Evolutionary conservation across 2,797 vertebrate species (phyloP), one percentile per base, ranked within the genome.

Genomic region (Hirundo rustica): DNA sequence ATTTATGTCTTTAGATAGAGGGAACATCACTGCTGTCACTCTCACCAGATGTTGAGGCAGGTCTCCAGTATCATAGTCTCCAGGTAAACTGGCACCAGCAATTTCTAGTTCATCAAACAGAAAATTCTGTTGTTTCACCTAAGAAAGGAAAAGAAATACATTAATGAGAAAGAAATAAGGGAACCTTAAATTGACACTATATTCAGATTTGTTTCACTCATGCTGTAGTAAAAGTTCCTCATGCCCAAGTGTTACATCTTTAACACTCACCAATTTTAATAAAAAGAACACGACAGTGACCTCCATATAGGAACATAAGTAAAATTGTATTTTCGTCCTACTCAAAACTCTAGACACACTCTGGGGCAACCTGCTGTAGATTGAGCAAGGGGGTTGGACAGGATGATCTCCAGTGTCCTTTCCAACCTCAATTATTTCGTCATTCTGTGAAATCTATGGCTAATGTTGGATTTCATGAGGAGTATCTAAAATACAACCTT

Each of bases 391-490:
- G 5, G 3, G 1, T 13, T 68, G 32, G 29, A 44, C 19, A 62
- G 65, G 16, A 34, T 47, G 7, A 58, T 12, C 5, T 62, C 7
- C 22, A 65, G 44, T 23, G 30, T 32, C 9, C n/a, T 18, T 91
- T 66, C 44, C 11, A 51, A 23, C 2, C 6, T 62, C 0, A 0
- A 13, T 16, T 15, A 6, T 58, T 32, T n/a, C 64, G 12, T 23
- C 22, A 85, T 55, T 68, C n/a, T 76, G 18, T 65, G 66, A 71
- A 74, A 34, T 45, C 42, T 8, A 14, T 4, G 8, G 16, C 7
- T 61, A 88, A 67, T 30, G 5, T 19, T 44, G 18, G 13, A 64
- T 85, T 90, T 68, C 60, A 68, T 23, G 7, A 76, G 5, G 5
- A 61, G 1, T 27, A 21, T 32, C 17, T 76, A 61, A 84, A 88